These are phyloP conservation scores for Trichopria drosophilae DNA, from an alignment of 2,888 invertebrate genomes.

Conservation along the genomic window DNA sequence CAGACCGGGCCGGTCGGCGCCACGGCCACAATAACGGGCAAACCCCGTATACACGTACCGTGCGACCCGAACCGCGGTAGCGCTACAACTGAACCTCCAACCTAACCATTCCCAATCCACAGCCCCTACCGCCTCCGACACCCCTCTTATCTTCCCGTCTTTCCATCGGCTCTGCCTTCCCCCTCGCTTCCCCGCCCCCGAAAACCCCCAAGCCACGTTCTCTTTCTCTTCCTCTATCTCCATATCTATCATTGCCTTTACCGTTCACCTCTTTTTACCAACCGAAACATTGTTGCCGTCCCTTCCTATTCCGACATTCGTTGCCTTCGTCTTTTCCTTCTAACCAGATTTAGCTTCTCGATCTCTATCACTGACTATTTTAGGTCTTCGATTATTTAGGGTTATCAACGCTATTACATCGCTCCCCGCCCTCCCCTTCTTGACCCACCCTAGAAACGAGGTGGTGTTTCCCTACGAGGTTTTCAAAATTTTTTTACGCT, in stretches of 20 bases:
- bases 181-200: constrained; percentile 1
- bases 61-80: constrained; percentile 50
- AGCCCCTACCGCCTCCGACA: constrained; percentile 39
- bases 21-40: constrained; percentile 23
- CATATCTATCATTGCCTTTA: not conserved
- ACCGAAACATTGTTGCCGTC: no score
- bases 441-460: no score
- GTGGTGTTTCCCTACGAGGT: no score
- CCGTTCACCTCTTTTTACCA: constrained; percentile 11
- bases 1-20: constrained; percentile 31
- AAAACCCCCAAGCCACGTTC: not conserved
- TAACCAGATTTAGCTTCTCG: no score
- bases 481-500: no score
- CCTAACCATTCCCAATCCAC: constrained; percentile 46
- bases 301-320: no score
- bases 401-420: no score
- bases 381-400: no score
- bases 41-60: constrained; percentile 35
- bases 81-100: constrained; percentile 52
- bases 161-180: constrained; percentile 24
- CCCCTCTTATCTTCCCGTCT: constrained; percentile 36
- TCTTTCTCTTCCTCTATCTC: constrained; percentile 24
- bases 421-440: no score
- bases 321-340: no score
- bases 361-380: no score